Conservation (phyloP, 2,113 vertebrate genomes). For the Poeciliopsis occidentalis region DNA sequence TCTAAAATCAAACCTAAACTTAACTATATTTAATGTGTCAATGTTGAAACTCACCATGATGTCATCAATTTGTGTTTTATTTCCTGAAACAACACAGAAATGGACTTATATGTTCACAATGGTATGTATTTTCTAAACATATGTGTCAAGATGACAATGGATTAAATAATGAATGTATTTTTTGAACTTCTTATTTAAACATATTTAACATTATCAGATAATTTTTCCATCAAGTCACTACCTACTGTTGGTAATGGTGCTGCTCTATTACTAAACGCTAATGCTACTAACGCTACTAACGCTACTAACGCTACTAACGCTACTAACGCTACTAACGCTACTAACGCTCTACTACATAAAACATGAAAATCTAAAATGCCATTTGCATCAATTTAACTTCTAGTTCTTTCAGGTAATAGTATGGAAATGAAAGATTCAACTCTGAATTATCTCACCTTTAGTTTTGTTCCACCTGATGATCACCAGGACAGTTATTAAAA, state of each 20-base stretch:
- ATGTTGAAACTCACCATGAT: neutral
- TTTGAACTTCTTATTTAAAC: no score
- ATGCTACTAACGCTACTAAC: no score
- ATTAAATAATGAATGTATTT: no score
- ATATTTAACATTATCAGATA: no score
- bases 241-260: neutral
- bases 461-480: rapidly evolving
- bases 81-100: neutral
- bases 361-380: neutral
- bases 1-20: neutral
- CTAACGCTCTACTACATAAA: neutral
- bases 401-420: neutral
- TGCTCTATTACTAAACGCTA: no score
- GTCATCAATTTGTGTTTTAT: neutral
- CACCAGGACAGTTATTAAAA: neutral
- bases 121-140: neutral
- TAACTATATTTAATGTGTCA: neutral
- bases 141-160: rapidly evolving
- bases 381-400: no score
- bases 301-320: no score
- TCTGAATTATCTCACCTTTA: neutral
- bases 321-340: no score
- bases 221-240: neutral
- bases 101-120: rapidly evolving
- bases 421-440: neutral